Percentiles rank a stretch among this genome's conserved stretches.
These are phyloP conservation scores for Triplophysa dalaica DNA, from an alignment of 2,113 vertebrate species.

Conservation along the genomic window DNA sequence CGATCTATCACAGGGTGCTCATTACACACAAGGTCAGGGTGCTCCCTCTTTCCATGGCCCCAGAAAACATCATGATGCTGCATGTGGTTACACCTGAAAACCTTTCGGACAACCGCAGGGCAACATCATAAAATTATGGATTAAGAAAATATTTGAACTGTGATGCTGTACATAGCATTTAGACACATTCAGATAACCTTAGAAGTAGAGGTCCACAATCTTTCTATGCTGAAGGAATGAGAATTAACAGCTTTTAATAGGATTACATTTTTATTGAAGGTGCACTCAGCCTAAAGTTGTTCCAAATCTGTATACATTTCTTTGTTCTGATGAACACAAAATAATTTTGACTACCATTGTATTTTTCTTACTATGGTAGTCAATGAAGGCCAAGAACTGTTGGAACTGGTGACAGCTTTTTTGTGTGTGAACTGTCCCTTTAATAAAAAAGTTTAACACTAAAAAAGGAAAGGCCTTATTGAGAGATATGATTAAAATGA, in stretches of 20 bases:
- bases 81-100: slow-evolving; percentile 39
- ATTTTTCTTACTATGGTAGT: too few relatives aligned
- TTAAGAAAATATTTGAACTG: neutral
- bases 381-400: too few relatives aligned
- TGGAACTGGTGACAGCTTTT: too few relatives aligned
- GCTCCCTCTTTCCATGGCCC: slow-evolving; percentile 52
- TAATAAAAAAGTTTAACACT: neutral
- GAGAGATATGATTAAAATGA: neutral
- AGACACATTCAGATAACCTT: neutral
- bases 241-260: slow-evolving; percentile 13
- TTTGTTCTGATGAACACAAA: too few relatives aligned
- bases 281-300: neutral
- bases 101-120: slow-evolving; percentile 38
- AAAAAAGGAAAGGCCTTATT: neutral
- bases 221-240: neutral
- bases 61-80: slow-evolving; percentile 49
- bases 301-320: too few relatives aligned
- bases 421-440: too few relatives aligned
- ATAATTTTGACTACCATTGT: too few relatives aligned
- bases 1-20: slow-evolving; percentile 72
- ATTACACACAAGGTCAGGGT: slow-evolving; percentile 73
- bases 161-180: neutral
- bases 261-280: neutral
- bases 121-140: slow-evolving; percentile 14
- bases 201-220: neutral